Conservation (phyloP, 2,113 vertebrate species). For the Nannospalax galili region DNA sequence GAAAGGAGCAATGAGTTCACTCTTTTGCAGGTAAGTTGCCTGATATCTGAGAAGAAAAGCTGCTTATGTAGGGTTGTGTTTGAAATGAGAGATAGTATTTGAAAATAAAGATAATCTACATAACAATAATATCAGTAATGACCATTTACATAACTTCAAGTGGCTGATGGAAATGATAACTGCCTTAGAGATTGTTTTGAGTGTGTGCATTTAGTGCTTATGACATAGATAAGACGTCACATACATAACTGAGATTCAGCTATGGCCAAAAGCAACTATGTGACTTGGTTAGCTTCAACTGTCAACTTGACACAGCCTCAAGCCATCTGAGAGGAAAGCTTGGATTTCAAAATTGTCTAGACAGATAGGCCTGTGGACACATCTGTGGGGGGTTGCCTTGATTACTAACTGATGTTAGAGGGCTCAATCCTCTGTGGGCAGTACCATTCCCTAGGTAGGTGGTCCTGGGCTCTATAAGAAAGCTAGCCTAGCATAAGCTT, state of each 20-base stretch:
- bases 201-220: neutral
- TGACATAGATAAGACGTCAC: neutral
- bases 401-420: no score
- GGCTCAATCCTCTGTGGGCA: no score
- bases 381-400: no score
- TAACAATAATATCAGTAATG: neutral
- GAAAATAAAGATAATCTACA: neutral
- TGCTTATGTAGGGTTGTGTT: neutral
- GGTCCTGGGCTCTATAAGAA: no score
- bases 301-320: no score
- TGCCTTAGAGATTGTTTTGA: neutral
- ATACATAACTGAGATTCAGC: neutral
- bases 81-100: neutral
- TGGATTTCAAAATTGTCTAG: no score
- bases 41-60: neutral
- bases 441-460: no score
- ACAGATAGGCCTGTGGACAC: no score
- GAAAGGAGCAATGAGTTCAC: neutral
- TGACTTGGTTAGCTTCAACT: no score
- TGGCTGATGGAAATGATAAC: constrained; percentile 4
- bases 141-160: constrained; percentile 9
- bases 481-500: no score
- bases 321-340: no score
- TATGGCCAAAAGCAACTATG: neutral
- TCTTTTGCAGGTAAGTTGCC: neutral